Base-by-base conservation (phyloP, 2,797 vertebrate genomes). In the Cacajao melanocephalus region DNA sequence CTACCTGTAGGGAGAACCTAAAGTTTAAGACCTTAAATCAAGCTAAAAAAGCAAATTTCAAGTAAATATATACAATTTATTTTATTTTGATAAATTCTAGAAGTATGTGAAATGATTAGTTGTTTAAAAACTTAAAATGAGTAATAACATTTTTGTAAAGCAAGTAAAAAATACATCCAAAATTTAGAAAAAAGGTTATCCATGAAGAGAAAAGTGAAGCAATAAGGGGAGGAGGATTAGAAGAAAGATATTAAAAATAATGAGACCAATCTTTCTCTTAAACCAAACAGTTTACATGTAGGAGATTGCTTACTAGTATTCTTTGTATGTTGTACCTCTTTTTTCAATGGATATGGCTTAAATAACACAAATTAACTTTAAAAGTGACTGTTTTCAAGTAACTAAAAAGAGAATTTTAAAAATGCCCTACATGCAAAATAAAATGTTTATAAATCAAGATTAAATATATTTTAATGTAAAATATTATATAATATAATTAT, bases 31-130 rank as follows among this genome's bases (percentile, higher is more conserved):
- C 5, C 36, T 93, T 46, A 67, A 87, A 2, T 30, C 72, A 41
- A 93, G 33, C 14, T 95, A 39, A 50, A 64, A 94, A 73, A 30
- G 17, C 1, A 55, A 28, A 20, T 36, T 17, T 57, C 33, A 73
- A 5, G 24, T 84, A 93, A 72, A 48, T 70, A 80, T 17, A 50
- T 52, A 44, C 1, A 52, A 67, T 86, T 70, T 92, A 72, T 80
- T 46, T 70, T 57, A 73, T 46, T 57, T 94, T 72, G 83, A 64
- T 61, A 93, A 22, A 44, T 61, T 84, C 89, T 70, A 88, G 4
- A 85, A 67, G 8, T 11, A 72, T 57, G 10, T 70, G 17, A 89
- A 79, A 78, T 2, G 41, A 36, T 39, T 11, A 79, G 28, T 93
- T 70, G 1, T 76, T 85, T n/a, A 73, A 78, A 80, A 80, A 28